These are phyloP conservation scores for Aphidius gifuensis DNA, from an alignment of 1,140 invertebrate genomes.

Conservation along the genomic window DNA sequence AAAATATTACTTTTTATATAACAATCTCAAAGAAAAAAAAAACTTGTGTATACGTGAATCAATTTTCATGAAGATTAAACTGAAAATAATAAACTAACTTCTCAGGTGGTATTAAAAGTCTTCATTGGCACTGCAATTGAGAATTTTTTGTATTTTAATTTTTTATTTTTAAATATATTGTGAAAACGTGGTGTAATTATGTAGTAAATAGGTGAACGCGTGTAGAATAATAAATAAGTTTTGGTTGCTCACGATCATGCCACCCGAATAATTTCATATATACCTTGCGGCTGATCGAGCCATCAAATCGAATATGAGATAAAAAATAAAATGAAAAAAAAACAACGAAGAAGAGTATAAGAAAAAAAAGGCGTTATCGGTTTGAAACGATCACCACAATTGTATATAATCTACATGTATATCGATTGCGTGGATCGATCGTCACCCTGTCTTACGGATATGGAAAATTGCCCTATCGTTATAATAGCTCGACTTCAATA, in stretches of 20 bases:
- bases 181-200: constrained; percentile 9
- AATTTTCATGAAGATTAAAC: too few relatives aligned
- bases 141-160: not conserved
- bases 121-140: too few relatives aligned
- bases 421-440: constrained; percentile 20
- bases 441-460: constrained; percentile 3
- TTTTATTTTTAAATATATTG: constrained; percentile 5
- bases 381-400: constrained; percentile 11
- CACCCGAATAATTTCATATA: constrained; percentile 1
- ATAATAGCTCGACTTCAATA: not conserved
- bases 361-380: constrained; percentile 5
- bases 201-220: constrained; percentile 15
- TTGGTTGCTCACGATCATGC: too few relatives aligned
- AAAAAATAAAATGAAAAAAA: not conserved
- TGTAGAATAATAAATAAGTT: constrained; percentile 17
- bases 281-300: constrained; percentile 9
- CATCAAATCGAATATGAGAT: constrained; percentile 4
- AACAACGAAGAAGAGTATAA: not conserved
- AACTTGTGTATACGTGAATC: too few relatives aligned
- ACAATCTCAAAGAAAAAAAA: too few relatives aligned
- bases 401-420: constrained; percentile 3
- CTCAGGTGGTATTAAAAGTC: too few relatives aligned
- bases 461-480: constrained; percentile 15
- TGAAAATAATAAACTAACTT: too few relatives aligned
- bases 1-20: too few relatives aligned